Base-by-base conservation (phyloP, 2,113 vertebrate genomes). In the Crotalus viridis region DNA sequence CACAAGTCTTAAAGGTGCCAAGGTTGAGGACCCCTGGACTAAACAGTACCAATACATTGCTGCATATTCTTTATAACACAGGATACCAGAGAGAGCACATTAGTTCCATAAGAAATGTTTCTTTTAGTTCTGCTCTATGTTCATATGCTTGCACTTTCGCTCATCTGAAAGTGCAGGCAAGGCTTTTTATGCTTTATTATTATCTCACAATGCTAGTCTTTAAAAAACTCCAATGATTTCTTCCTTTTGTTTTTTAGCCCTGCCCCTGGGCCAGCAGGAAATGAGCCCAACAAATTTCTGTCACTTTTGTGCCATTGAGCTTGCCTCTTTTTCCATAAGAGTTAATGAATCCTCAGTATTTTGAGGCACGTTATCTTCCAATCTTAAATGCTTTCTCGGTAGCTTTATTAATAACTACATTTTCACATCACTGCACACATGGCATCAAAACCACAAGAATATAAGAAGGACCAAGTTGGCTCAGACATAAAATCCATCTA, bases 311-410 rank as follows among this genome's bases (percentile, higher is more conserved):
- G 85, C 88, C 48, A 74, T 28, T 61, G 55, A 13, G 0, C 1
- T n/a, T 92, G 56, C 0, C 95, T 17, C 54, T 17, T 54, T 2
- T 2, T 54, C 48, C 17, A 74, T n/a, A 91, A 88, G 15, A 5
- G 12, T 89, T 8, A 39, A 51, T 74, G 7, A 74, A 64, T 91
- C 54, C 48, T 26, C n/a, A 33, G 5, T 85, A 51, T 90, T 93
- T n/a, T 26, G 51, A 85, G 24, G 8, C 54, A 0, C 0, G 4
- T 28, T 81, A 10, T 88, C 88, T 85, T 94, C 86, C 0, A 6
- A 69, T 22, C 0, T 0, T 1, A 2, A 55, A 46, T 0, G 0
- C 4, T 10, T 6, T 3, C 52, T 48, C 3, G 33, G 15, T 0
- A 0, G 1, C 0, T 0, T 86, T 61, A 39, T 0, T 56, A 61